Conservation (phyloP, 2,888 invertebrate genomes). For the Eucera pruinosa region DNA sequence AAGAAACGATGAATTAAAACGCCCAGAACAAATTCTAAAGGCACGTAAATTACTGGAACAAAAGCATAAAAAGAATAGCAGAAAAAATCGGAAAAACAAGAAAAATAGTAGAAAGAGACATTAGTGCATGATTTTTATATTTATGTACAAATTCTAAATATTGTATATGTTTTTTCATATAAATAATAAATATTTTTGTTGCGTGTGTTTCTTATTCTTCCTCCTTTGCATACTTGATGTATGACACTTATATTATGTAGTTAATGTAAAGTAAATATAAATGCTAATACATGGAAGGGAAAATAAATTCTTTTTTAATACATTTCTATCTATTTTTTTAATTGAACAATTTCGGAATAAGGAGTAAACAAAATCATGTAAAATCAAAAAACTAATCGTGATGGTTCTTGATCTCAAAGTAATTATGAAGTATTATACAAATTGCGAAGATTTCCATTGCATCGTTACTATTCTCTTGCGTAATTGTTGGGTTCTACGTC, state of each 20-base stretch:
- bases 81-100: slow-evolving; percentile 76
- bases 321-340: not conserved
- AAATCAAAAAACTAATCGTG: slow-evolving; percentile 2
- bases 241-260: not conserved
- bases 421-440: slow-evolving; percentile 43
- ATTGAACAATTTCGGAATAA: not conserved
- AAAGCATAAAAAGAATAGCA: slow-evolving; percentile 85
- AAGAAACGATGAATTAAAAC: slow-evolving; percentile 87
- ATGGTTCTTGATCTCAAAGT: not conserved
- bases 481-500: slow-evolving; percentile 44
- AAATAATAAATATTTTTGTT: slow-evolving; percentile 7
- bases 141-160: slow-evolving; percentile 14
- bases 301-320: not conserved
- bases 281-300: not conserved
- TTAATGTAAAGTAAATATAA: not conserved
- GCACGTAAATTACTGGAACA: slow-evolving; percentile 86
- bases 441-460: slow-evolving; percentile 46
- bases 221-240: not conserved
- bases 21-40: slow-evolving; percentile 92
- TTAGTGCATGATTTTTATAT: slow-evolving; percentile 38
- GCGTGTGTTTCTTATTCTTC: not conserved
- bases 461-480: slow-evolving; percentile 45
- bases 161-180: slow-evolving; percentile 20
- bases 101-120: slow-evolving; percentile 65
- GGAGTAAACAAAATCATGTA: not conserved